Conservation (phyloP, 2,888 invertebrate genomes). For the Cecidostiba fungosa region DNA sequence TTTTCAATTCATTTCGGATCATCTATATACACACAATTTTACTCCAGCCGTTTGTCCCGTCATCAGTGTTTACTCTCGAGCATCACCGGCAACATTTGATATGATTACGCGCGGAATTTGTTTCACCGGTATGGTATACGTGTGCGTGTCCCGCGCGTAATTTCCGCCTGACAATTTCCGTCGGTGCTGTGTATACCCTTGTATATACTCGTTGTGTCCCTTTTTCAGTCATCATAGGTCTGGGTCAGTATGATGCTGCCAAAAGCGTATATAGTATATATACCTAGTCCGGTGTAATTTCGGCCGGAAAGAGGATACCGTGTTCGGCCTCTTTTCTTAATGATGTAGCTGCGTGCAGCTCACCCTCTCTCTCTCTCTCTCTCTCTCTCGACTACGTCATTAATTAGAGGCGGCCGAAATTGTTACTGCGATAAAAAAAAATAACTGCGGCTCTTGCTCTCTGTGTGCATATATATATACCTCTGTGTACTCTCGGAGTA, state of each 20-base stretch:
- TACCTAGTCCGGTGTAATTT: slow-evolving; percentile 26
- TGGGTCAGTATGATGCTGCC: slow-evolving; percentile 42
- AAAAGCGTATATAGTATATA: not conserved
- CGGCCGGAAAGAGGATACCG: not conserved
- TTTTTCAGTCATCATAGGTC: not conserved
- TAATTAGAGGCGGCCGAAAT: slow-evolving; percentile 28
- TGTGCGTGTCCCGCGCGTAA: not conserved
- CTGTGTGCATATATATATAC: not conserved
- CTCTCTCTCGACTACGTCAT: slow-evolving; percentile 1
- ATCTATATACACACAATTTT: not conserved
- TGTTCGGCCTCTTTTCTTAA: slow-evolving; percentile 18
- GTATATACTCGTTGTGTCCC: not conserved
- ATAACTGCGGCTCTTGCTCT: not conserved
- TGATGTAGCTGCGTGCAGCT: slow-evolving; percentile 10
- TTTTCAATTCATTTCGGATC: not conserved
- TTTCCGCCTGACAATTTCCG: slow-evolving; percentile 45
- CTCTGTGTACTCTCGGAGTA: not conserved
- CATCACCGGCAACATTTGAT: slow-evolving; percentile 16
- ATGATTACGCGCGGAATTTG: slow-evolving; percentile 14
- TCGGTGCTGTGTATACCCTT: not conserved
- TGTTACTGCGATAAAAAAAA: slow-evolving; percentile 18
- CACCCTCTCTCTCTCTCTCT: not conserved
- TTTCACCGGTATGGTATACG: not conserved
- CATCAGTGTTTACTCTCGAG: not conserved
- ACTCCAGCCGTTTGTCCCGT: no score